Evolutionary conservation across 2,797 vertebrate genomes (phyloP), one percentile per base, ranked within the genome.

Genomic region (Mus minutoides): DNA sequence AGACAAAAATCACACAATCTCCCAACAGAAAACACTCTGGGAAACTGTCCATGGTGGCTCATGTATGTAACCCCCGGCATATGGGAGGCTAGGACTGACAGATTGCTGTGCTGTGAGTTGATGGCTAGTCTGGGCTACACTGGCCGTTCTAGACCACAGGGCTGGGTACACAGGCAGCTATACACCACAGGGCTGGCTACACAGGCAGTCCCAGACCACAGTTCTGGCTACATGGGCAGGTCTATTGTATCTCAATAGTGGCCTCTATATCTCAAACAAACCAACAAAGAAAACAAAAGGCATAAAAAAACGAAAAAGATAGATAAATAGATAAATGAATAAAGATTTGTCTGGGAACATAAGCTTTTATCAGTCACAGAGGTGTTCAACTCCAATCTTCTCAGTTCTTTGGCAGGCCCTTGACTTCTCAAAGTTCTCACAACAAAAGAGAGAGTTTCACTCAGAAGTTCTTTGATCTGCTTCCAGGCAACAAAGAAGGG

Each of bases 361-460:
- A n/a, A 88, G 29, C 62, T 88, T 92, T 10, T 76, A 58, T 79
- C 16, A 88, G 58, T 58, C 79, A 79, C n/a, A 87, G 67, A 91
- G 88, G 79, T 10, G 11, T 21, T 87, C 43, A 93, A 67, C 84
- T 58, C 37, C 34, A 69, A 56, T 92, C 22, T 77, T 73, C 34
- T 58, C 60, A 75, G 22, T 96, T 91, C 91, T 10, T 40, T 22
- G 37, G 49, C 56, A 88, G 34, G 34, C 93, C 37, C 6, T 64
- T 56, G 14, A 94, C 16, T 6, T 54, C 46, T 46, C 24, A 64
- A 83, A 62, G 56, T 60, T 79, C 56, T 92, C 52, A 60, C 31
- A 76, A n/a, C 14, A 91, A 78, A 83, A 62, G 22, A 22, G 6
- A 34, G 29, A 93, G 79, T 54, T 84, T 91, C 4, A 46, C 29